These are phyloP conservation scores for Ciconia boyciana DNA, from an alignment of 2,113 vertebrate species.

Conservation along the genomic window DNA sequence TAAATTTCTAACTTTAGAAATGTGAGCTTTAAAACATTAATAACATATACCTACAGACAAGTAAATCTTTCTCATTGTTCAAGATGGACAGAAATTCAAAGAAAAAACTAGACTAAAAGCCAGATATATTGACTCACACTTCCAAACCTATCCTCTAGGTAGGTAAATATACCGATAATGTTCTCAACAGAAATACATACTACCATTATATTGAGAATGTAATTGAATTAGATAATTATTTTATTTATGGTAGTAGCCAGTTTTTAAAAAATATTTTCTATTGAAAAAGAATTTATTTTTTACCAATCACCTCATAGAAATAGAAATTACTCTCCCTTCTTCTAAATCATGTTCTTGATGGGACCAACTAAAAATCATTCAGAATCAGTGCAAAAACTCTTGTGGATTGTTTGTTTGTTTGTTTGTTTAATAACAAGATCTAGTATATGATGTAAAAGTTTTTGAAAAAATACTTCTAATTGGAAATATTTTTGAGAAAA, in stretches of 20 bases:
- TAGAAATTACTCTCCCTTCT: neutral
- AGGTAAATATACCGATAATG: neutral
- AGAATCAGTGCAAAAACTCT: neutral
- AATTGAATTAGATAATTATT: neutral
- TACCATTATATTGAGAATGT: neutral
- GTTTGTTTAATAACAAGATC: neutral
- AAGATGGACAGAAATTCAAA: neutral
- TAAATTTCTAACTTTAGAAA: neutral
- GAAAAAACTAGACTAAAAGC: neutral
- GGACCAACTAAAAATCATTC: neutral
- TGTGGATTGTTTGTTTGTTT: neutral
- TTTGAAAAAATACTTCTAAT: neutral
- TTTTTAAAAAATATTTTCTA: neutral
- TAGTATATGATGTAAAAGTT: neutral
- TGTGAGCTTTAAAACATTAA: neutral
- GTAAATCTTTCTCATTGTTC: neutral
- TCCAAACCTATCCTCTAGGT: neutral
- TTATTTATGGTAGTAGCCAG: neutral
- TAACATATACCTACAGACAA: neutral
- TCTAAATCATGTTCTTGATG: neutral
- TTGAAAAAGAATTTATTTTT: neutral
- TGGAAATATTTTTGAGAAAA: neutral
- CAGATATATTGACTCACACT: neutral
- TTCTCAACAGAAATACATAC: neutral
- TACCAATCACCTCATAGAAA: neutral